Evolutionary conservation across 2,797 vertebrate species (phyloP), one percentile per base, ranked within the genome.

Genomic region (Percopsis omiscomaycus): DNA sequence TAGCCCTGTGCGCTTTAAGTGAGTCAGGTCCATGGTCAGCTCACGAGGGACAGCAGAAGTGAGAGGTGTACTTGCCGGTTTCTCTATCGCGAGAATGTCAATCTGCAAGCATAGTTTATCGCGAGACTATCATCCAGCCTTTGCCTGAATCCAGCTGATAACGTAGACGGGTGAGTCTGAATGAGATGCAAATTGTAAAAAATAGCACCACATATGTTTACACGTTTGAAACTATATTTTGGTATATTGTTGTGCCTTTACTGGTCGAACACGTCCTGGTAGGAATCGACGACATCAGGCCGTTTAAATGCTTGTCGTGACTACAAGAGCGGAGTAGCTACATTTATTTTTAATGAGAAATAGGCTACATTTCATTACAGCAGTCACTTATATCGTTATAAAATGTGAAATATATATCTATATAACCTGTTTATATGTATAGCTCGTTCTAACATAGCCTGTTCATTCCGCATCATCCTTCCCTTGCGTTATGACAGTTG

Each of bases 91-190:
- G 91, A 91, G 87, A 93, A 8, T 11, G 3, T 50, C 0, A 2
- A 0, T 0, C 0, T 3, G 10, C 16, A n/a, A 1, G 28, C 15
- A 2, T 0, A 13, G 27, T 3, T 42, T 81, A 73, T 92, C 92
- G 92, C 93, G 93, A 92, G 89, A 92, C 50, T 75, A 64, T 1
- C 73, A 55, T 68, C 75, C 76, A 77, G 84, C 81, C 79, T 85
- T 79, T 78, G 81, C 82, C 83, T 84, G 86, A 81, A 78, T 88
- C 88, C 88, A 85, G 87, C 89, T 88, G 85, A 83, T 89, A 72
- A 82, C 67, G 75, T 74, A 73, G 82, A 89, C 81, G 72, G 92
- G 92, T 93, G 84, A 93, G 92, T 92, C 79, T 73, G 75, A 84
- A 79, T 78, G 87, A 79, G 74, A 84, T 77, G 76, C 64, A 78